phyloP scores from a whole-genome alignment of 2,888 invertebrate species.

The Clusia tigrina region DNA sequence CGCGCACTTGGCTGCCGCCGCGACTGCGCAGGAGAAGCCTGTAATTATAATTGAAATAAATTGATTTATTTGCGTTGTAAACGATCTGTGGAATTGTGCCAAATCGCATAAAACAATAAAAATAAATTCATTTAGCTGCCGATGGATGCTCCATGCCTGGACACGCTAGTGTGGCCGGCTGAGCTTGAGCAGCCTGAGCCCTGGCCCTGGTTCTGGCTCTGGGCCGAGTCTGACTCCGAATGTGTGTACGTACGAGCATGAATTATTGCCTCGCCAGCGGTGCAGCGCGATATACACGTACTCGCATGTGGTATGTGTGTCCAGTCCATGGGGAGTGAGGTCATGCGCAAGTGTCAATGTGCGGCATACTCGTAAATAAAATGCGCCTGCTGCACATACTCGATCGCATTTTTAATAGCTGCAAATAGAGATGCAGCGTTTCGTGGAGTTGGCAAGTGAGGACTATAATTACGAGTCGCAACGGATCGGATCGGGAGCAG shows the following conservation, averaged over 20 bases:
- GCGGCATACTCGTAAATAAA: conserved; percentile 24
- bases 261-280: conserved; percentile 39
- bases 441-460: background rate
- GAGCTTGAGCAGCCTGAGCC: no score
- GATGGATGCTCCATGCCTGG: no score
- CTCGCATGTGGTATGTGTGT: no score
- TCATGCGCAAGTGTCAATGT: conserved; percentile 55
- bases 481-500: background rate
- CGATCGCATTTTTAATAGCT: conserved; percentile 34
- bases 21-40: conserved; percentile 38
- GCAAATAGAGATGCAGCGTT: conserved; percentile 19
- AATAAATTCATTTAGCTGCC: conserved; percentile 38
- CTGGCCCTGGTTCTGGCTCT: no score
- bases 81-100: conserved; percentile 43
- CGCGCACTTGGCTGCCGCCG: conserved; percentile 31
- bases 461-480: conserved; percentile 1
- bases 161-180: no score
- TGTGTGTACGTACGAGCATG: conserved; percentile 21
- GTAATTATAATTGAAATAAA: conserved; percentile 64
- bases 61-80: conserved; percentile 59
- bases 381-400: conserved; percentile 47
- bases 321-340: no score
- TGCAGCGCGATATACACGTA: conserved; percentile 46
- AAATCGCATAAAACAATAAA: conserved; percentile 50
- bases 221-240: background rate